A percentile compares a stretch with the other conserved stretches of the same genome.
phyloP scores from a whole-genome alignment of 2,113 vertebrate species.

The Dicerorhinus sumatrensis region DNA sequence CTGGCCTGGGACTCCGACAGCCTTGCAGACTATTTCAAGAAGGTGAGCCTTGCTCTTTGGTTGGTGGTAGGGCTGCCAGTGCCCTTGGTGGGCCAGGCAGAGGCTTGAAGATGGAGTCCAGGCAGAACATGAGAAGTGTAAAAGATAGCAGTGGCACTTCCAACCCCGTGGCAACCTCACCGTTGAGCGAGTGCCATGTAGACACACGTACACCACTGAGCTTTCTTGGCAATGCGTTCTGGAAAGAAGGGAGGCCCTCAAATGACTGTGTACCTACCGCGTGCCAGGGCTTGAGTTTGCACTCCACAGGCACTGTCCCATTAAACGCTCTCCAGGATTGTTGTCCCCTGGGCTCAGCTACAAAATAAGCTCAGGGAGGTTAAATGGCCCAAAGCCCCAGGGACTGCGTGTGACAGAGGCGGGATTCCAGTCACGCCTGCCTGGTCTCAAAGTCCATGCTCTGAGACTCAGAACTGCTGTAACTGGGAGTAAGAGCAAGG shows the following conservation, averaged over 20 bases:
- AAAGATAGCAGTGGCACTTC: accelerated
- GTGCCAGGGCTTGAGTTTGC: too few relatives aligned
- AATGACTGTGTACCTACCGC: not conserved
- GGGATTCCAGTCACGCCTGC: not conserved
- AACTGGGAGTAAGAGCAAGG: not conserved
- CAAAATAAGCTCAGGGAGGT: not conserved
- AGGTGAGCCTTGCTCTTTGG: slow-evolving; percentile 79
- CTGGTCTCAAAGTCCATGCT: not conserved
- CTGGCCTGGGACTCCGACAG: slow-evolving; percentile 89
- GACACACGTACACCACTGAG: accelerated
- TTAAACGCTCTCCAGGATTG: not conserved
- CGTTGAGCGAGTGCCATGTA: not conserved
- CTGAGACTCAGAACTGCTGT: not conserved
- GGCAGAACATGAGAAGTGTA: accelerated
- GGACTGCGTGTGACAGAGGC: not conserved
- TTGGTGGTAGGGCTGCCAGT: not conserved
- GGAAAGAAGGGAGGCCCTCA: not conserved
- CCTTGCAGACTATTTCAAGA: slow-evolving; percentile 92
- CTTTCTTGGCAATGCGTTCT: accelerated
- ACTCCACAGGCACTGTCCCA: too few relatives aligned
- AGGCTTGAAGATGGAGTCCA: not conserved
- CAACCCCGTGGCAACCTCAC: accelerated
- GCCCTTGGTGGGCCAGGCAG: not conserved
- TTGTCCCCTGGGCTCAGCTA: not conserved
- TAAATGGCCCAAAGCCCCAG: not conserved